These are phyloP conservation scores for Anarhynchus alexandrinus DNA, from an alignment of 2,113 vertebrate species.

Conservation along the genomic window DNA sequence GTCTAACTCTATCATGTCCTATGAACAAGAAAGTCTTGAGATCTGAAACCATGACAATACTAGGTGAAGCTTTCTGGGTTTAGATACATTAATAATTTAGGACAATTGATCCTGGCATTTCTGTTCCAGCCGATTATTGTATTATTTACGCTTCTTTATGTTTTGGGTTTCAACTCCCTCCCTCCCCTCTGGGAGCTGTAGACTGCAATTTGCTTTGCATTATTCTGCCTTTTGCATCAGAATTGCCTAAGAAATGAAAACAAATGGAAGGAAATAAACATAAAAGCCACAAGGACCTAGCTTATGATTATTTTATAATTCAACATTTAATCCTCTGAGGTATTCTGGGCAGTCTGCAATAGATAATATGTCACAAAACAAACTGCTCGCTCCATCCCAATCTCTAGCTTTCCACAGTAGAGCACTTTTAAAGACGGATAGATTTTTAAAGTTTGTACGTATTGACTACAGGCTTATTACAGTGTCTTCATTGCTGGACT, in stretches of 20 bases:
- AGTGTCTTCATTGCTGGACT: not conserved
- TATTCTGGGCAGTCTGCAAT: not conserved
- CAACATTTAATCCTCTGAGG: slow-evolving; percentile 25
- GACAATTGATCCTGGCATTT: slow-evolving; percentile 28
- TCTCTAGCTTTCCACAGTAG: not conserved
- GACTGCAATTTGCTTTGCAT: slow-evolving; percentile 27
- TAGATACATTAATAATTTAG: slow-evolving; percentile 40
- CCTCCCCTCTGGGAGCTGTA: not conserved
- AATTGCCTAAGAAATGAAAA: slow-evolving; percentile 41
- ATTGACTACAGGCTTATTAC: not conserved
- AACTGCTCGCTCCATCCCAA: not conserved
- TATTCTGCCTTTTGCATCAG: slow-evolving; percentile 32
- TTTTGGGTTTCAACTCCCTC: not conserved
- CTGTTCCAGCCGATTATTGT: slow-evolving; percentile 28
- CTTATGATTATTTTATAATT: slow-evolving; percentile 29
- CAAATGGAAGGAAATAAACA: slow-evolving; percentile 45
- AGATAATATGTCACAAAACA: not conserved
- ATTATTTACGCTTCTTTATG: slow-evolving; percentile 30
- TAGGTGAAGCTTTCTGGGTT: not conserved
- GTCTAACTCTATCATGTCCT: not conserved
- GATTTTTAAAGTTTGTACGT: not conserved
- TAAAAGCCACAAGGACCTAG: not conserved
- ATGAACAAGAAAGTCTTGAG: not conserved
- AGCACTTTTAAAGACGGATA: not conserved
- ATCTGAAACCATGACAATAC: not conserved